These are phyloP conservation scores for Tryphoninae sp. DNA, from an alignment of 2,888 invertebrate genomes.

Conservation along the genomic window DNA sequence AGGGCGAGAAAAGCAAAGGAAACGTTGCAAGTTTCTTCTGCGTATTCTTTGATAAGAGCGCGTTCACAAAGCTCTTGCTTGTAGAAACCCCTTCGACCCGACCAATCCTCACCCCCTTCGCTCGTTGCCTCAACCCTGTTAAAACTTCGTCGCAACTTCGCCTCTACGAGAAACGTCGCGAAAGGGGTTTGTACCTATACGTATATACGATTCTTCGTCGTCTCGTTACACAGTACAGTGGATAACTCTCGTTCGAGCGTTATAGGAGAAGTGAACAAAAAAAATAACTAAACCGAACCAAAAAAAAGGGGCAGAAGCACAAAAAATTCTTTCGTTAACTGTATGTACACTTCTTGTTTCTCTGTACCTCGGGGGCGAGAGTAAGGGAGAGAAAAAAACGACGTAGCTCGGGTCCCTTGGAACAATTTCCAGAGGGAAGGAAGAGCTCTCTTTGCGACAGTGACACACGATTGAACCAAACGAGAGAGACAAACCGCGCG, in stretches of 20 bases:
- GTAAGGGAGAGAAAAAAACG: too few species aligned
- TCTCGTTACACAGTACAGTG: conserved; percentile 50
- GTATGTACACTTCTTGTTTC: conserved; percentile 34
- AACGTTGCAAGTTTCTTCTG: conserved; percentile 52
- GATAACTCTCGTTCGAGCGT: conserved; percentile 54
- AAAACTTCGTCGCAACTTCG: conserved; percentile 25
- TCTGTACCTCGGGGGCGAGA: not conserved
- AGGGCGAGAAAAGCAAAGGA: conserved; percentile 28
- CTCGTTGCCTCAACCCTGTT: not conserved
- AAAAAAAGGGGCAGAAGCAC: not conserved
- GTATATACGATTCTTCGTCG: conserved; percentile 32
- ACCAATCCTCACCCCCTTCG: not conserved
- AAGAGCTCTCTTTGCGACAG: conserved; percentile 48
- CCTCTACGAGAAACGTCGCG: conserved; percentile 25
- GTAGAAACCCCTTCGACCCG: conserved; percentile 29
- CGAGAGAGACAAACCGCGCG: not conserved
- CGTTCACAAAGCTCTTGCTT: conserved; percentile 54
- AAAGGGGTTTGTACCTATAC: conserved; percentile 43
- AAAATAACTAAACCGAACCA: not conserved
- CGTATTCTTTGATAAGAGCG: conserved; percentile 57
- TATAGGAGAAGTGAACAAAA: conserved; percentile 17
- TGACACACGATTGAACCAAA: conserved; percentile 39
- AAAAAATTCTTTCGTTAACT: conserved; percentile 48
- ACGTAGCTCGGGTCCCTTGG: conserved; percentile 1
- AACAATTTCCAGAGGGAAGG: conserved; percentile 34